Evolutionary conservation across 35 echinoderm and acorn worm species (phyloP), one percentile per base, ranked within the genome.

Genomic region (Lytechinus variegatus): DNA sequence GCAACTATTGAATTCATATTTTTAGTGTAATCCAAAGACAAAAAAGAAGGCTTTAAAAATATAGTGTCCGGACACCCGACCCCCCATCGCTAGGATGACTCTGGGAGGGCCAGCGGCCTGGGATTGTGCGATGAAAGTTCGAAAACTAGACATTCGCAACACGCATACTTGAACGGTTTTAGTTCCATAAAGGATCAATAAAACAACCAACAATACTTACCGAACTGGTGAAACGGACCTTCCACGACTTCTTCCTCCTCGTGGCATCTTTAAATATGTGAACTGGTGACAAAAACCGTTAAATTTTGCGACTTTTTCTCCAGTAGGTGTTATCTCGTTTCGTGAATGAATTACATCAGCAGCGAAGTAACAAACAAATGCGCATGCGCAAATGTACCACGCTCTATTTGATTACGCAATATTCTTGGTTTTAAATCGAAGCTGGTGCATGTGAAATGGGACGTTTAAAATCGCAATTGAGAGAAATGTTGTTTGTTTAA

Each of bases 231-330:
- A 97, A 53, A 95, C 19, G 29, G 96, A 95, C 66, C 95, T 94
- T 94, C 96, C 96, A 16, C 96, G 60, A 96, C 96, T 97, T 60
- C 96, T 93, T 89, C 96, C 96, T 94, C 96, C 96, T 54, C 96
- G 56, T 10, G 96, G 96, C 96, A 97, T 97, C 8, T 3, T 79
- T 79, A 4, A 79, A 1, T 8, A 24, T 79, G 66, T 16, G 19
- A 79, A 24, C 66, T 79, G 66, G 4, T n/a, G 16, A 24, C 66
- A 16, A 79, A 79, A 58, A 79, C 4, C n/a, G 19, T 24, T 79
- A 71, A 24, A 21, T 6, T 71, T n/a, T 5, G 19, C 19, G 8
- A 79, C 8, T 79, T 16, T 79, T 5, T 19, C 3, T 7, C n/a
- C n/a, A 19, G 0, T 19, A 7, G 16, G 4, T 9, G 57, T 5